These are phyloP conservation scores for Thalassoma bifasciatum DNA, from an alignment of 2,113 vertebrate genomes.

Conservation along the genomic window DNA sequence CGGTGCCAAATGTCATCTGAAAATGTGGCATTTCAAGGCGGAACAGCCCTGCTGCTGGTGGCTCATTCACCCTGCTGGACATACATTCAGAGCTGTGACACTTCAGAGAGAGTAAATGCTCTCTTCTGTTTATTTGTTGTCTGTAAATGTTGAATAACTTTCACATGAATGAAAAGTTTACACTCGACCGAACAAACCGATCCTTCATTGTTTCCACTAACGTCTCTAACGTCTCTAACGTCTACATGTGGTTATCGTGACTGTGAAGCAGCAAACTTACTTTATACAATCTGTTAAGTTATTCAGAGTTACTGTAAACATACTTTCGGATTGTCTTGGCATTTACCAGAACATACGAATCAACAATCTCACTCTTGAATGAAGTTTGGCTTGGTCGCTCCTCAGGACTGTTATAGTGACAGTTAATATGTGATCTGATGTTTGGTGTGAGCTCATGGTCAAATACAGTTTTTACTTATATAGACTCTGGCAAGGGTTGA, in stretches of 20 bases:
- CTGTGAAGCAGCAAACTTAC: too few relatives aligned
- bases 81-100: accelerated
- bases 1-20: not conserved
- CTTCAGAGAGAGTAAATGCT: not conserved
- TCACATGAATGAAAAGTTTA: not conserved
- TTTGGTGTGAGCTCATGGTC: not conserved
- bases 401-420: too few relatives aligned
- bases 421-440: not conserved
- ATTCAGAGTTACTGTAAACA: too few relatives aligned
- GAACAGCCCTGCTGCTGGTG: accelerated
- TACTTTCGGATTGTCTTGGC: too few relatives aligned
- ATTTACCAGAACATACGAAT: not conserved
- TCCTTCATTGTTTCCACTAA: not conserved
- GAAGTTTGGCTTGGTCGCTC: not conserved
- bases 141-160: too few relatives aligned
- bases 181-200: not conserved
- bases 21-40: not conserved
- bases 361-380: not conserved
- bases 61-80: not conserved
- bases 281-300: too few relatives aligned
- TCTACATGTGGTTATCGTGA: too few relatives aligned
- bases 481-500: too few relatives aligned
- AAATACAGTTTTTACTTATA: not conserved
- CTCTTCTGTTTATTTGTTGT: not conserved
- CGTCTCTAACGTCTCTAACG: too few relatives aligned